Evolutionary conservation across 2,797 vertebrate genomes (phyloP).

Genomic region (Halcyon badia): DNA sequence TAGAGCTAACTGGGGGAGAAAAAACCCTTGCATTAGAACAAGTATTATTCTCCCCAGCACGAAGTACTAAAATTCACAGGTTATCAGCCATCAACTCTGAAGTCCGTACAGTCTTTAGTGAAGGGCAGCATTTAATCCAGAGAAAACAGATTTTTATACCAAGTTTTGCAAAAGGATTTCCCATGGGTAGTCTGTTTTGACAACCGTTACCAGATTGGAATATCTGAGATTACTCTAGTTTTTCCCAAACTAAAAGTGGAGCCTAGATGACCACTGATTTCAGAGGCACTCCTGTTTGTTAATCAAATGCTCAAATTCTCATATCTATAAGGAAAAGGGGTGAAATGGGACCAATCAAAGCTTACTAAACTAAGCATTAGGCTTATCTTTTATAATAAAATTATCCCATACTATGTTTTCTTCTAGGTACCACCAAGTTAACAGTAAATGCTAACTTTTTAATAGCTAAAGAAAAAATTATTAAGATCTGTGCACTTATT

Average conservation of each 20-base stretch:
- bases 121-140: neutral
- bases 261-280: neutral
- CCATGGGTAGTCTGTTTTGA: slow-evolving; percentile 4
- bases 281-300: neutral
- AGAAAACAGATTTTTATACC: neutral
- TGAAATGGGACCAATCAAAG: neutral
- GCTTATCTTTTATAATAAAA: neutral
- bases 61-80: neutral
- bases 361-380: neutral
- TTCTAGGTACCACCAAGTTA: neutral
- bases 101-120: neutral
- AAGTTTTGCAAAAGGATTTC: neutral
- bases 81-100: neutral
- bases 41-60: neutral
- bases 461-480: neutral
- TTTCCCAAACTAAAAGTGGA: neutral
- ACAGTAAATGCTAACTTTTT: neutral
- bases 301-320: neutral
- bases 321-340: neutral
- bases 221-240: neutral
- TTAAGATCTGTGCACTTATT: neutral
- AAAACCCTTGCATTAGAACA: neutral
- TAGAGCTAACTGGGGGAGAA: neutral
- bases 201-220: neutral
- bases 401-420: neutral